A percentile compares a stretch with the other conserved stretches of the same genome.
Conservation (phyloP, 2,888 invertebrate genomes). For the Hemithea aestivaria region DNA sequence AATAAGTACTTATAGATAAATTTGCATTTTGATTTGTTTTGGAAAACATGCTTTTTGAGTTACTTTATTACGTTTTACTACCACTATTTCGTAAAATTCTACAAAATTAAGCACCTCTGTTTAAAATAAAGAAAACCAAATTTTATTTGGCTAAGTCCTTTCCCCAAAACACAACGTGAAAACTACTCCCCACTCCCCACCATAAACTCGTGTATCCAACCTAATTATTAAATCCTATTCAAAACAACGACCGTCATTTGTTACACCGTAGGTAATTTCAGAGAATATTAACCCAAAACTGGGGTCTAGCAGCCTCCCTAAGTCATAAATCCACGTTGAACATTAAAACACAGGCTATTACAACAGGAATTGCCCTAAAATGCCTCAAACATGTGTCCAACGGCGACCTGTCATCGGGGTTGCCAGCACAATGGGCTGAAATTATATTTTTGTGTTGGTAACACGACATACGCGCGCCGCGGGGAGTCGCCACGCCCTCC, state of each 20-base stretch:
- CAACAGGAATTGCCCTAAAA: conserved; percentile 73
- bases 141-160: too few species aligned
- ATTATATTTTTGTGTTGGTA: conserved; percentile 74
- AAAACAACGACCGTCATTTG: conserved; percentile 16
- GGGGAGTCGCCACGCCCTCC: conserved; percentile 68
- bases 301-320: conserved; percentile 48
- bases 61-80: too few species aligned
- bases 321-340: conserved; percentile 62
- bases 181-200: too few species aligned
- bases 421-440: conserved; percentile 66
- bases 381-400: conserved; percentile 76
- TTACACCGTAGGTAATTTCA: conserved; percentile 47
- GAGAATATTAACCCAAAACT: conserved; percentile 45
- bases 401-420: conserved; percentile 76
- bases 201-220: not conserved
- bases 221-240: conserved; percentile 33
- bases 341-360: conserved; percentile 76
- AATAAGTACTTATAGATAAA: too few species aligned
- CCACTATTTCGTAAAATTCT: too few species aligned
- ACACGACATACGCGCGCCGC: conserved; percentile 75
- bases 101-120: too few species aligned
- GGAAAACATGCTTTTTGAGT: too few species aligned
- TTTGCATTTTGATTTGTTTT: too few species aligned
- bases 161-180: too few species aligned
- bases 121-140: too few species aligned